Percentiles rank a stretch among this genome's conserved stretches.
Conservation (phyloP, 2,888 invertebrate species). For the Andrena trimmerana region DNA sequence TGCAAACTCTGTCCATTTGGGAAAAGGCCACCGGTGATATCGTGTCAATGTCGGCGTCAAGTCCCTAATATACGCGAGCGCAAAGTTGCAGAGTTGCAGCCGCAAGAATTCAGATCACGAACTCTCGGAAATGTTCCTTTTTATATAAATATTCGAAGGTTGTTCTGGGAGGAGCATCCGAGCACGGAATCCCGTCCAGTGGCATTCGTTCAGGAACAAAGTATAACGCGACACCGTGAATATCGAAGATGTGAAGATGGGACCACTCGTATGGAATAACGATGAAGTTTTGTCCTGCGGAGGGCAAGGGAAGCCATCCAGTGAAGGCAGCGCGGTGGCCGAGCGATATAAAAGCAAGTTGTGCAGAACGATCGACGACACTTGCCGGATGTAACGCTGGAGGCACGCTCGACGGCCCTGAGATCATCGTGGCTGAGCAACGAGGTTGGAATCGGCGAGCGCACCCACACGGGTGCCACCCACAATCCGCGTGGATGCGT, state of each 20-base stretch:
- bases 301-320: background rate
- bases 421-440: constrained; percentile 71
- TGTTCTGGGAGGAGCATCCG: background rate
- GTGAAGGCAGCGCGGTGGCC: constrained; percentile 1
- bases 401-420: constrained; percentile 53
- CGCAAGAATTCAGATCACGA: background rate
- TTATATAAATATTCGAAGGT: background rate
- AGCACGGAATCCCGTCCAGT: background rate
- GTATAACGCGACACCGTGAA: constrained; percentile 5
- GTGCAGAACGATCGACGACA: constrained; percentile 58
- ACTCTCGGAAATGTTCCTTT: background rate
- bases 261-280: background rate
- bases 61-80: no score
- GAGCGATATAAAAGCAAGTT: constrained; percentile 32
- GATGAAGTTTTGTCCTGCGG: constrained; percentile 1
- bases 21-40: no score
- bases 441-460: constrained; percentile 70
- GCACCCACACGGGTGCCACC: constrained; percentile 66
- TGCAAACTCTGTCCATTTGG: no score
- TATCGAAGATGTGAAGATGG: background rate
- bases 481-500: constrained; percentile 52
- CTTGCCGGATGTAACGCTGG: constrained; percentile 56
- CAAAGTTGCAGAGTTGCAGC: no score
- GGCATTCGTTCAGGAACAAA: background rate
- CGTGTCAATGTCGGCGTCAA: no score